A percentile compares a stretch with the other conserved stretches of the same genome.
These are phyloP conservation scores for Anabas testudineus DNA, from an alignment of 2,797 vertebrate genomes.

Conservation along the genomic window DNA sequence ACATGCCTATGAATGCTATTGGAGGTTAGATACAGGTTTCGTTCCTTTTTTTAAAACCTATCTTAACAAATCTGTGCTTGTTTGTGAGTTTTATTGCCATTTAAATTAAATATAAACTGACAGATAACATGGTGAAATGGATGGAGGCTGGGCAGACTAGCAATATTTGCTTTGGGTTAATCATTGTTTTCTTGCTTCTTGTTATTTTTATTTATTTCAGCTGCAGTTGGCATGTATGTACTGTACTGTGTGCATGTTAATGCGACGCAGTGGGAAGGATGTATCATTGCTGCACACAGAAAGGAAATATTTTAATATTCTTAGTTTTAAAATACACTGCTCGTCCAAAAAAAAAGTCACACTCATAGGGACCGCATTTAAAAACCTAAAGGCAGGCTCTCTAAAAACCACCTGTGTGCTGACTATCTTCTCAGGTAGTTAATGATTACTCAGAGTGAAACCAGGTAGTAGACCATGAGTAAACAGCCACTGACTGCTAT, in stretches of 20 bases:
- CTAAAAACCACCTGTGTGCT: constrained; percentile 67
- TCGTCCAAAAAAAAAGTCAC: no score
- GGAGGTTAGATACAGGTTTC: neutral
- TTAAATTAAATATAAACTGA: neutral
- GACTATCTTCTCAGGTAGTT: constrained; percentile 70
- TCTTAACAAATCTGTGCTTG: neutral
- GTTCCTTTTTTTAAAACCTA: neutral
- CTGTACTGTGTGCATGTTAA: neutral
- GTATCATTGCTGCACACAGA: no score
- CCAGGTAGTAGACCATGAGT: constrained; percentile 68
- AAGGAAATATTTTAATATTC: no score
- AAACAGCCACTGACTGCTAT: constrained; percentile 72
- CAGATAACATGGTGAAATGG: neutral
- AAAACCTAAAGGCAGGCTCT: constrained; percentile 38
- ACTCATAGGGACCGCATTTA: no score
- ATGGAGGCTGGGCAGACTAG: neutral
- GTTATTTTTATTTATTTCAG: neutral
- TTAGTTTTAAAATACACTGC: no score
- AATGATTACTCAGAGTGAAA: constrained; percentile 87
- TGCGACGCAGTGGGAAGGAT: no score
- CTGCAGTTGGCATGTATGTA: neutral
- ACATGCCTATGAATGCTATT: neutral
- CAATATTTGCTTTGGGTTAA: neutral
- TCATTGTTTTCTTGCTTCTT: neutral
- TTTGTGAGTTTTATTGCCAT: neutral